Evolutionary conservation across 2,888 invertebrate genomes (phyloP).

Genomic region (Oithona nana): DNA sequence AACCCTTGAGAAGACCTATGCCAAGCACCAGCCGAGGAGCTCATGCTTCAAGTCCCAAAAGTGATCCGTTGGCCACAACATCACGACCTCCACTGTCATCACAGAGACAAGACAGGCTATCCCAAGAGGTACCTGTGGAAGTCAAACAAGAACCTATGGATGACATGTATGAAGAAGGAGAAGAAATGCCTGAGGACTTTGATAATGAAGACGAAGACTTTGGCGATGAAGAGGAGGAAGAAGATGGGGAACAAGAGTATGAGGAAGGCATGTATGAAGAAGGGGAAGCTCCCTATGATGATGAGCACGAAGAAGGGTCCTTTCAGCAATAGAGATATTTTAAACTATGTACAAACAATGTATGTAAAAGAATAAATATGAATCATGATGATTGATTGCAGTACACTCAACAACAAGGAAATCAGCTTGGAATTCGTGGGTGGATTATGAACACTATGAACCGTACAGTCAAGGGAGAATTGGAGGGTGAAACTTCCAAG

Average conservation of each 20-base stretch:
- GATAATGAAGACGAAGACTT: constrained; percentile 1
- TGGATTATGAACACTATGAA: constrained; percentile 51
- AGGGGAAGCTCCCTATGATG: not conserved
- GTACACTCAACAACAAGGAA: constrained; percentile 45
- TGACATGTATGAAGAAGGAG: not conserved
- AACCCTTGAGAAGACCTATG: not conserved
- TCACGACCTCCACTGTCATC: not conserved
- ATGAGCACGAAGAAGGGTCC: not conserved
- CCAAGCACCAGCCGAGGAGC: not conserved
- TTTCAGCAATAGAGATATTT: not conserved
- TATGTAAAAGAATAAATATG: too few species aligned
- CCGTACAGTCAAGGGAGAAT: constrained; percentile 45
- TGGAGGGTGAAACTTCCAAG: constrained; percentile 42
- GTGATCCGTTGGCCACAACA: not conserved
- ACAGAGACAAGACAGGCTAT: not conserved
- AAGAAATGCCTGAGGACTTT: not conserved
- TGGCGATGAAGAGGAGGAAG: constrained; percentile 1
- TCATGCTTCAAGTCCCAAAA: not conserved
- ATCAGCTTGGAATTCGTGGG: constrained; percentile 36
- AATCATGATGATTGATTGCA: constrained; percentile 24
- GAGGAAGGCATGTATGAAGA: not conserved
- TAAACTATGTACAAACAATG: too few species aligned
- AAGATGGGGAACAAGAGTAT: not conserved
- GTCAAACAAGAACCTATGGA: constrained; percentile 9
- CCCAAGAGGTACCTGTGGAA: not conserved